Base-by-base conservation (phyloP, 2,888 invertebrate genomes). In the Flexamia atlantica region DNA sequence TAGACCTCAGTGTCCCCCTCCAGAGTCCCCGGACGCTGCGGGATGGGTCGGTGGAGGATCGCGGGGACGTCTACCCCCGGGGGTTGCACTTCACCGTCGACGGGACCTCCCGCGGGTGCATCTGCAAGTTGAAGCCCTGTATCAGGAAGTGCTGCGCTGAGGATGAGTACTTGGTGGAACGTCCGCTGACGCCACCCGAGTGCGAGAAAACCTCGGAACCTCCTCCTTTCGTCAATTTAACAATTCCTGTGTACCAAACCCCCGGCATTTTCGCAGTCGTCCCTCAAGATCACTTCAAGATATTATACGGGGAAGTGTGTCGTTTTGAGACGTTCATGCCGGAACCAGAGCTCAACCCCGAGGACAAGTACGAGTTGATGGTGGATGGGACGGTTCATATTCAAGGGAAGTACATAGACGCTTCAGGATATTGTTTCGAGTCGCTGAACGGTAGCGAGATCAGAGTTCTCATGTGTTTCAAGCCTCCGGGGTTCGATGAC, bases 391-490 rank as follows among this genome's bases (percentile, higher is more conserved):
- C 12, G 0, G 50, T 82, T 9, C 50, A 28, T 0, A 9, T 70
- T 30, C 32, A 20, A 0, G 50, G 50, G 5, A 82, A 20, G 5
- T 70, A 46, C 64, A 50, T 82, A 12, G 70, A 46, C 20, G 70
- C 72, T 32, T 82, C 76, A 46, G 64, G 72, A 12, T 84, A 84
- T 30, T 84, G 84, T 36, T 20, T 84, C 23, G 84, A 84, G 25
- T 76, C 50, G 5, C 20, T 79, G 46, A 50, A 80, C 20, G 80
- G 74, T 0, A 53, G 53, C 30, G 50, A 46, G 32, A 72, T 81
- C 20, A 28, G 57, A 9, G 57, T 50, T 14, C 28, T 87, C 23
- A 81, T 86, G 46, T 87, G 87, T 74, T 86, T 85, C 81, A 84
- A 85, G 4, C 70, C 46, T 0, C 84, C 84, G 14, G 50, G 68